Evolutionary conservation across 2,797 vertebrate genomes (phyloP), one percentile per base, ranked within the genome.

Genomic region (Rhinoraja longicauda): DNA sequence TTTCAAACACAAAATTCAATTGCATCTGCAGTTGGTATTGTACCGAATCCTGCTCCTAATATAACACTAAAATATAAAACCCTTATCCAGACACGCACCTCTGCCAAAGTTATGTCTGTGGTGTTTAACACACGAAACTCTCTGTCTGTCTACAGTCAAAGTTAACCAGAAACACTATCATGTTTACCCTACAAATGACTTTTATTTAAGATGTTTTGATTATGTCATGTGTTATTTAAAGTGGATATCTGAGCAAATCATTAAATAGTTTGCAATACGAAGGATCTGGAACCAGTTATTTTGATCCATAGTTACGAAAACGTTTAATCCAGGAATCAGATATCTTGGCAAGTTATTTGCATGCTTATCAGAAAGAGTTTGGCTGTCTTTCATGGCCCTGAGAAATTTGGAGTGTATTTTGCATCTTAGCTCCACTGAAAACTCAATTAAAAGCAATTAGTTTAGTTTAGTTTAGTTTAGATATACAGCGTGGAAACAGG

Each of bases 221-320:
- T 73, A 73, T 73, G 70, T 29, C 24, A 45, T 19, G 72, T 29
- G 73, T 92, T 75, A 29, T 26, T 53, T 73, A n/a, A 21, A 29
- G 67, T 15, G 36, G 72, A 53, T 39, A 73, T n/a, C 62, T 64
- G 84, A 88, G n/a, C 62, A 36, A 88, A 88, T 62, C 84, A 92
- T 53, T 29, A 92, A 92, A 90, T 88, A 24, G 24, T 4, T 45
- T 45, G 36, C 36, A 6, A 29, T 70, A 36, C 19, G 45, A 24
- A 72, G 88, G 19, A 53, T 73, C 53, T 45, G 26, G 39, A 75
- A 75, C 39, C 29, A 13, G 24, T 92, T 53, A 73, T 75, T 72
- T 92, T 15, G 21, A 73, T 75, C 70, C 90, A 53, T 67, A 92
- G 64, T 53, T 91, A 73, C 90, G 92, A 75, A 53, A 53, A 73